Conservation (phyloP, 2,888 invertebrate species). For the Aleiodes alternator region DNA sequence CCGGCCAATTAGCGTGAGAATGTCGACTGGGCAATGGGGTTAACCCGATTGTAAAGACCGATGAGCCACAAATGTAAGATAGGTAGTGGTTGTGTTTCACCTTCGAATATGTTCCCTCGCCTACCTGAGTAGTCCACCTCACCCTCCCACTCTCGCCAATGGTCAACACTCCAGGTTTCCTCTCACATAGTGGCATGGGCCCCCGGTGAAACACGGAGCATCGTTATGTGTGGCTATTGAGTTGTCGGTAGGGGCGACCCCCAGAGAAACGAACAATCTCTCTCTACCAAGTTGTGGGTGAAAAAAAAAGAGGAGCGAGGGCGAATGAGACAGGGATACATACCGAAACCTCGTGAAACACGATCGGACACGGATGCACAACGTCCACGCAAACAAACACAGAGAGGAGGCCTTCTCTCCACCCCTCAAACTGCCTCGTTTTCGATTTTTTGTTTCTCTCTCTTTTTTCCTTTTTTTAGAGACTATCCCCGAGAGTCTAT, state of each 20-base stretch:
- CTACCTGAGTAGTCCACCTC: slow-evolving; percentile 62
- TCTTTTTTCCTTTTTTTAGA: slow-evolving; percentile 23
- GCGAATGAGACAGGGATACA: slow-evolving; percentile 51
- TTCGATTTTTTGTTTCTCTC: slow-evolving; percentile 18
- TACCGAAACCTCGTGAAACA: slow-evolving; percentile 70
- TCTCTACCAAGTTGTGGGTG: neutral
- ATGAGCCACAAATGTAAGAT: slow-evolving; percentile 14
- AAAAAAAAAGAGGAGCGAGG: slow-evolving; percentile 41
- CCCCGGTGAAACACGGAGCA: slow-evolving; percentile 41
- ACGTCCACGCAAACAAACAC: slow-evolving; percentile 70
- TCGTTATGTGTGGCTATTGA: slow-evolving; percentile 65
- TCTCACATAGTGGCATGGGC: slow-evolving; percentile 7
- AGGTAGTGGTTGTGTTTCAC: slow-evolving; percentile 31
- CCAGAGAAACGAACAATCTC: slow-evolving; percentile 62
- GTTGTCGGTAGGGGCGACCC: slow-evolving; percentile 63
- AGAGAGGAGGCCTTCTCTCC: slow-evolving; percentile 52
- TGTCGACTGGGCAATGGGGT: slow-evolving; percentile 58
- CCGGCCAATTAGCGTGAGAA: slow-evolving; percentile 73
- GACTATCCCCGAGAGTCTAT: neutral
- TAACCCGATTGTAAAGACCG: slow-evolving; percentile 19
- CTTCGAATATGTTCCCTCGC: slow-evolving; percentile 41
- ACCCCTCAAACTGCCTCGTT: slow-evolving; percentile 26
- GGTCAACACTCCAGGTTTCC: slow-evolving; percentile 30
- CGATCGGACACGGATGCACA: slow-evolving; percentile 73
- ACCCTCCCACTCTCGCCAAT: slow-evolving; percentile 2